Evolutionary conservation across 2,113 vertebrate genomes (phyloP), one percentile per base, ranked within the genome.

Genomic region (Trematomus loennbergii): DNA sequence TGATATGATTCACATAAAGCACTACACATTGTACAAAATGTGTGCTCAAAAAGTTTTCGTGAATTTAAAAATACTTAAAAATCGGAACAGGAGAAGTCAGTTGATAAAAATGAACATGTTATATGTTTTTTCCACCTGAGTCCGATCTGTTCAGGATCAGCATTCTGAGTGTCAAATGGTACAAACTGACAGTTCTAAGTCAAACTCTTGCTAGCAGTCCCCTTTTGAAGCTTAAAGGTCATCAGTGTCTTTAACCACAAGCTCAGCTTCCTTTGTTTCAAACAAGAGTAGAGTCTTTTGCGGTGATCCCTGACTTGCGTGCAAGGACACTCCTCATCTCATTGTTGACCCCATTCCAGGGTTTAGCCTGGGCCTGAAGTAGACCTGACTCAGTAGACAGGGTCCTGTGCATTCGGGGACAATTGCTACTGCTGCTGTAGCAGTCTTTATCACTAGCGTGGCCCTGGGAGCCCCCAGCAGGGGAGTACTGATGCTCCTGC

Each of bases 271-370:
- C 49, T 65, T 62, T 15, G 17, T 45, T 48, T 97, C 93, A 99
- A 79, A 99, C 97, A 40, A 99, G 92, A 0, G 97, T 99, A 0
- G 97, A 97, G 75, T 97, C 97, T 91, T 97, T 98, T 53, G 95
- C 92, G 0, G 91, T 82, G 40, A 91, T 86, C 3, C 87, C 86
- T 0, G 93, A 79, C 87, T 96, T 96, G 0, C 93, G 93, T 0
- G 96, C 87, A 57, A 96, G 88, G 55, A 94, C 91, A 0, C 94
- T 94, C 88, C 90, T 95, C 96, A 96, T 97, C 82, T 98, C 97
- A 2, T 92, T 93, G 5, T 95, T 91, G 73, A 96, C 86, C 0
- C 95, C 93, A 0, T 95, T 95, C 98, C 98, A 98, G 53, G 91
- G 94, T 65, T 94, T 94, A 33, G 87, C 55, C 69, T 93, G 95